Evolutionary conservation across 2,113 vertebrate genomes (phyloP).

Genomic region (Parotia lawesii): DNA sequence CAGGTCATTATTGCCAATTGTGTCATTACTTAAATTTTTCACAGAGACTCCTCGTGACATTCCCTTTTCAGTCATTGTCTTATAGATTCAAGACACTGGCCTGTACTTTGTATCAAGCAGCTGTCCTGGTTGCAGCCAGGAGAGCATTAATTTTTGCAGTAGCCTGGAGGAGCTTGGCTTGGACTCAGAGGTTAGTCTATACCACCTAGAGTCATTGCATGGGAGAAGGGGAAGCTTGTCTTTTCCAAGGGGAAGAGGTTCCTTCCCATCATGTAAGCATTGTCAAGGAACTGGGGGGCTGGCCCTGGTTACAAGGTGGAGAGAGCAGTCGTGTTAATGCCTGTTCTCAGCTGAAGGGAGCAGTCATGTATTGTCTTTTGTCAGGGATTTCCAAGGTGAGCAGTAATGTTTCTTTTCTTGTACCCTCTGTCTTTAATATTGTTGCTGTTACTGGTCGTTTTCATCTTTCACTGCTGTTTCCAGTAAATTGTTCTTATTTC

Average conservation of each 20-base stretch:
- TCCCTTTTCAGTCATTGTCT: background rate
- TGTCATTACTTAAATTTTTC: background rate
- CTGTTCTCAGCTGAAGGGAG: background rate
- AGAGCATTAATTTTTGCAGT: background rate
- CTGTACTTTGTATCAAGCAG: background rate
- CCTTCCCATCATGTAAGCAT: accelerated
- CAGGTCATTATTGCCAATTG: background rate
- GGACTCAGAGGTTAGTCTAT: background rate
- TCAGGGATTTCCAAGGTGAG: accelerated
- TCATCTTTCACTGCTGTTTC: background rate
- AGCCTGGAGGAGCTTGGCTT: background rate
- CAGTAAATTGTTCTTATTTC: background rate
- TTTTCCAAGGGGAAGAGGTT: background rate
- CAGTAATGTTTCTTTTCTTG: background rate
- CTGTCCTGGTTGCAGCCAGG: background rate
- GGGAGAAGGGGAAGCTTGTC: background rate
- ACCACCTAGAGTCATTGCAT: background rate
- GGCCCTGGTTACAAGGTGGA: no score
- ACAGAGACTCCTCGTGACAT: background rate
- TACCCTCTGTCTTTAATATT: background rate
- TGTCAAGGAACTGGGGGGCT: background rate
- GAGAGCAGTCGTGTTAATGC: background rate
- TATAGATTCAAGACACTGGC: background rate
- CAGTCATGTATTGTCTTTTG: accelerated
- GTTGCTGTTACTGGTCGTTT: background rate